Conservation (phyloP, 2,797 vertebrate genomes). For the Siniperca undulata region DNA sequence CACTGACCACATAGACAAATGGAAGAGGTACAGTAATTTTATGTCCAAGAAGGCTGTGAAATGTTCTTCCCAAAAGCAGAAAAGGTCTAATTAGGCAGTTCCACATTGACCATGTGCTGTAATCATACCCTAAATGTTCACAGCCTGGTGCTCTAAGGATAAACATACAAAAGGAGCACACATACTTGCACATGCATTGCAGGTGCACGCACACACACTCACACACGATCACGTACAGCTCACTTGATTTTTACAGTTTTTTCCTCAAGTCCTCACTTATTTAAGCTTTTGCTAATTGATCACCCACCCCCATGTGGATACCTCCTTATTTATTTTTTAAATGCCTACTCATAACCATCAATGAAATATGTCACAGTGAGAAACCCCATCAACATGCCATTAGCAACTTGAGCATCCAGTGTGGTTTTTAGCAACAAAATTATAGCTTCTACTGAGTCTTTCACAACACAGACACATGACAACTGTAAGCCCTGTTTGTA, state of each 20-base stretch:
- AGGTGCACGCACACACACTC: background rate
- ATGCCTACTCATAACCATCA: background rate
- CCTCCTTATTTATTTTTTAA: background rate
- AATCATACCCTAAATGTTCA: conserved; percentile 27
- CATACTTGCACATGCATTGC: background rate
- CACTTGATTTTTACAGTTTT: background rate
- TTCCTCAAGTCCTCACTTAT: background rate
- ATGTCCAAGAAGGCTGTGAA: conserved; percentile 23
- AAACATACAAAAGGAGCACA: conserved; percentile 4
- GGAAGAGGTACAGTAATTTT: background rate
- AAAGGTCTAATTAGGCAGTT: conserved; percentile 59
- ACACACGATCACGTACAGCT: conserved; percentile 8
- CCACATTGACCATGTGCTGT: conserved; percentile 36
- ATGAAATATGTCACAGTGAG: background rate
- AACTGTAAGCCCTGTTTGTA: background rate
- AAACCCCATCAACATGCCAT: conserved; percentile 11
- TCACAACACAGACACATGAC: background rate
- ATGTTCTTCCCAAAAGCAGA: conserved; percentile 38
- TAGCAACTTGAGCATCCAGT: background rate
- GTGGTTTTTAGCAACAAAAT: background rate
- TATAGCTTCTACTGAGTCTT: background rate
- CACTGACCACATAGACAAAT: conserved; percentile 15
- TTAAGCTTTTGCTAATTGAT: conserved; percentile 20
- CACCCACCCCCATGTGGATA: background rate
- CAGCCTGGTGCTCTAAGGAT: conserved; percentile 10